These are phyloP conservation scores for Acridotheres tristis DNA, from an alignment of 2,797 vertebrate species.

Conservation along the genomic window DNA sequence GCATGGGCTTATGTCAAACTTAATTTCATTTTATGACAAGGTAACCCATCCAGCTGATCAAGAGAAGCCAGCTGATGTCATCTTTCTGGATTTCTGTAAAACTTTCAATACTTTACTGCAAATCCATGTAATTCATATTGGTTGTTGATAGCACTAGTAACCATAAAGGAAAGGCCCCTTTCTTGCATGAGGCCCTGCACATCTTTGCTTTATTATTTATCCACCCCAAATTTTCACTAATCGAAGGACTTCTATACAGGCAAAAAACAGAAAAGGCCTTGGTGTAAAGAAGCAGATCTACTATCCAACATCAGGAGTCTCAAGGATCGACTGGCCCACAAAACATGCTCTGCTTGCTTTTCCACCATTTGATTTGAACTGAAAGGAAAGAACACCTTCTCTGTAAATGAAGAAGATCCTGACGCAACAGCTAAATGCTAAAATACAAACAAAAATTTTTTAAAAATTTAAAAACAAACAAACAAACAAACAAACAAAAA, in stretches of 20 bases:
- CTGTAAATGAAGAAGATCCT: not conserved
- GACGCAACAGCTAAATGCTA: not conserved
- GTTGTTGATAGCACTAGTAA: not conserved
- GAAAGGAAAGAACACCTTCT: not conserved
- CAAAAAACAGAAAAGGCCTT: not conserved
- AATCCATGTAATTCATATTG: fast-evolving
- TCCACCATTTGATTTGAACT: not conserved
- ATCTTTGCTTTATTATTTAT: not conserved
- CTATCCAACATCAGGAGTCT: not conserved
- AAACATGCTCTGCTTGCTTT: not conserved
- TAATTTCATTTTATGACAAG: not conserved
- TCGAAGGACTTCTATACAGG: not conserved
- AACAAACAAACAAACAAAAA: not conserved
- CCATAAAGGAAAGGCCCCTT: not conserved
- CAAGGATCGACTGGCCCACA: not conserved
- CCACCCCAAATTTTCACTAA: not conserved
- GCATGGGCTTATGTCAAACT: not conserved
- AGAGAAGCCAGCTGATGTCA: not conserved
- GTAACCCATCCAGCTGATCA: not conserved
- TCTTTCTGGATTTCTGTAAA: not conserved
- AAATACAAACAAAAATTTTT: not conserved
- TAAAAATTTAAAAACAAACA: not conserved
- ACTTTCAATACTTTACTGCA: not conserved
- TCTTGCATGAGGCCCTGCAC: not conserved
- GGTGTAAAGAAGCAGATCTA: not conserved